Conservation (phyloP, 2,888 invertebrate genomes). For the Pandemis corylana region DNA sequence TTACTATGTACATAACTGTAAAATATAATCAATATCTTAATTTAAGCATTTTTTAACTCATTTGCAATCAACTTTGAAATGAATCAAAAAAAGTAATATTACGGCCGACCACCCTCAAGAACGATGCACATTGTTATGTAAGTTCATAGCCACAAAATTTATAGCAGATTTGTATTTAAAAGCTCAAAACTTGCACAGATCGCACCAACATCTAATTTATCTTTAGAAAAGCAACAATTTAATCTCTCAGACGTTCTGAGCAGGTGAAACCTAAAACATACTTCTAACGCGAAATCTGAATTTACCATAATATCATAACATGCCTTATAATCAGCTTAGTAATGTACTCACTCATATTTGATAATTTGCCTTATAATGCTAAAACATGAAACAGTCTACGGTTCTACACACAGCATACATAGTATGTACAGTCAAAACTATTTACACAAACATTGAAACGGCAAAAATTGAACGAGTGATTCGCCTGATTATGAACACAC, state of each 20-base stretch:
- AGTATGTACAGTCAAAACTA: constrained; percentile 81
- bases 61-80: constrained; percentile 71
- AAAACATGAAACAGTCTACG: constrained; percentile 78
- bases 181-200: constrained; percentile 19
- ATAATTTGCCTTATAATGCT: constrained; percentile 70
- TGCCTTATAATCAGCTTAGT: constrained; percentile 18
- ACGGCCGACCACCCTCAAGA: constrained; percentile 11
- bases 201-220: constrained; percentile 20
- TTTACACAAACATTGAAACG: constrained; percentile 73
- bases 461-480: constrained; percentile 62
- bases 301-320: constrained; percentile 1
- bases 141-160: constrained; percentile 37
- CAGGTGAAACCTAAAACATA: constrained; percentile 27
- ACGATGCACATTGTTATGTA: constrained; percentile 18
- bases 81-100: constrained; percentile 54
- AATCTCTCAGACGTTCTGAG: constrained; percentile 31
- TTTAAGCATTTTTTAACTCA: constrained; percentile 63
- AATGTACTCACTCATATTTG: constrained; percentile 62
- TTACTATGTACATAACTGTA: constrained; percentile 73
- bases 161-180: constrained; percentile 9
- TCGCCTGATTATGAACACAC: constrained; percentile 57
- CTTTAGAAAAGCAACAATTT: constrained; percentile 30
- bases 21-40: constrained; percentile 70
- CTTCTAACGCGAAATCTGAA: constrained; percentile 19
- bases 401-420: constrained; percentile 79